Conservation (phyloP, 2,113 vertebrate species). For the Festucalex cinctus region DNA sequence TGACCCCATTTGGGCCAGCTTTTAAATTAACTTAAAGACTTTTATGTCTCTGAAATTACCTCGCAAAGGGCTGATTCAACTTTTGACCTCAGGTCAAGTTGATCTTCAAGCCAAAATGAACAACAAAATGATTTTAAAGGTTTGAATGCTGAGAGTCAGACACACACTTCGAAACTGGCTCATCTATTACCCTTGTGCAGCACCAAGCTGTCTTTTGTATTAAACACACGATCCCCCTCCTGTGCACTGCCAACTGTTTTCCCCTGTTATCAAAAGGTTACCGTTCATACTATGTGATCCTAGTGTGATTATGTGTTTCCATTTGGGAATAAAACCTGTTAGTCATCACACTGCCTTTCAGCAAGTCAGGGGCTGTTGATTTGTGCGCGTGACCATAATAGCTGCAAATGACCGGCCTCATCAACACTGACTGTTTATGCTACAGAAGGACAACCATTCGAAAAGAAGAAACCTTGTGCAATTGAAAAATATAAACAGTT, state of each 20-base stretch:
- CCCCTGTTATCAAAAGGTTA: conserved; percentile 38
- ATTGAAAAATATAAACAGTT: too few relatives aligned
- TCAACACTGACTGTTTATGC: too few relatives aligned
- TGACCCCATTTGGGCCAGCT: too few relatives aligned
- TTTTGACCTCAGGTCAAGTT: not conserved
- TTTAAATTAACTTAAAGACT: not conserved
- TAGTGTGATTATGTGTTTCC: conserved; percentile 14
- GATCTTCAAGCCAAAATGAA: not conserved
- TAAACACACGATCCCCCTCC: conserved; percentile 36
- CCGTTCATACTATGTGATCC: conserved; percentile 38
- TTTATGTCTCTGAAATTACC: not conserved
- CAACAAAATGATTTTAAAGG: not conserved
- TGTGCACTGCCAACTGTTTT: conserved; percentile 36
- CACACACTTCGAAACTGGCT: not conserved
- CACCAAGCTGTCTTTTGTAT: conserved; percentile 31
- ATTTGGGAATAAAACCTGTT: conserved; percentile 24
- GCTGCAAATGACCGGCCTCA: conserved; percentile 51
- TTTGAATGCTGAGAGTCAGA: not conserved
- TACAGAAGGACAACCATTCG: too few relatives aligned
- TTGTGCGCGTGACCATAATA: conserved; percentile 59
- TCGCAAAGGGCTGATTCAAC: not conserved
- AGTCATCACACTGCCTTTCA: conserved; percentile 29
- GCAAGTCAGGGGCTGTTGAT: conserved; percentile 42
- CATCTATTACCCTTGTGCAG: conserved; percentile 20
- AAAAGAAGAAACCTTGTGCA: too few relatives aligned